Evolutionary conservation across 2,888 invertebrate genomes (phyloP), one percentile per base, ranked within the genome.

Genomic region (Coronaproctus castanopsis): DNA sequence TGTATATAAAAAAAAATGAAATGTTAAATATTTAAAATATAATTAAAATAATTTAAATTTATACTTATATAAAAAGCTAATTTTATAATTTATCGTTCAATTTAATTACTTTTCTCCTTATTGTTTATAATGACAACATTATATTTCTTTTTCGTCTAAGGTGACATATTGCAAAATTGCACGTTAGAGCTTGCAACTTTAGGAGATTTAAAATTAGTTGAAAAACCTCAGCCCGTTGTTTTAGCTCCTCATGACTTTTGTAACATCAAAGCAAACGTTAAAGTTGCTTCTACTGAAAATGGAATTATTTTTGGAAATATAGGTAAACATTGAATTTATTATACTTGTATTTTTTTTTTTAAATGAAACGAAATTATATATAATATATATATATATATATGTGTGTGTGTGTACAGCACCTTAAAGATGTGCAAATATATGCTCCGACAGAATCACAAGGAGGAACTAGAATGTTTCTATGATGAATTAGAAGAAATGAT

Each of bases 291-390:
- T 18, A 98, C 98, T 0, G 98, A 99, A 75, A 99, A 98, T 74
- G 98, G 97, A 61, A 93, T 98, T 66, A 98, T 99, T 67, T 99
- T 98, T 75, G 97, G 97, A 62, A 98, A 97, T 71, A 97, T 98
- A 66, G 91, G 90, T 85, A 68, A 70, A 73, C 65, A 24, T 20
- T 2, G 22, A 21, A 24, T 63, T n/a, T 8, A 55, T 50, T 24
- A 55, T 58, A 51, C 51, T 54, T 53, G 3, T n/a, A 53, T 58
- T 14, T 10, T 52, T 20, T 5, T 52, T 20, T 10, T 20, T 21
- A 48, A 48, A 48, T 48, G n/a, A 14, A 14, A 48, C n/a, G n/a
- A n/a, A 10, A 14, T 52, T 3, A 52, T 8, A 52, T 52, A 20
- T 52, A 52, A 5, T 52, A 60, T 59, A 10, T 54, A 58, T 22